A percentile compares a stretch with the other conserved stretches of the same genome.
Conservation (phyloP, 1,140 invertebrate genomes). For the Ceratina australensis region DNA sequence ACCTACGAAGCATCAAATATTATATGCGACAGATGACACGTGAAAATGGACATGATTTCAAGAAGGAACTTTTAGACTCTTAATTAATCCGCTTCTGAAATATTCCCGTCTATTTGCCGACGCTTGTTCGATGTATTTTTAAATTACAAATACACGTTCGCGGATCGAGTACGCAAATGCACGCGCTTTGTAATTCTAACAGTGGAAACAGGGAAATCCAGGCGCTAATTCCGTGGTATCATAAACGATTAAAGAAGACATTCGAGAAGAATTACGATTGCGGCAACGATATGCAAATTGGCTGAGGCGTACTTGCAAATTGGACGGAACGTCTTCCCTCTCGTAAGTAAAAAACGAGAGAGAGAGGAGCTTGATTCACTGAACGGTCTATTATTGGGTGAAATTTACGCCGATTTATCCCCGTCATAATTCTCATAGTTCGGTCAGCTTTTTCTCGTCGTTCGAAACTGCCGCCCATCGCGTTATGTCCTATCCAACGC, state of each 20-base stretch:
- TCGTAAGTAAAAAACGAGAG: conserved; percentile 21
- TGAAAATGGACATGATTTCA: not conserved
- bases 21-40: not conserved
- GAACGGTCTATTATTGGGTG: not conserved
- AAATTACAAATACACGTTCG: too few species aligned
- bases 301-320: not conserved
- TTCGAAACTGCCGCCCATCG: conserved; percentile 3
- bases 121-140: too few species aligned
- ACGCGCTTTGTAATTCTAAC: not conserved
- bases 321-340: conserved; percentile 17
- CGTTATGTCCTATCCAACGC: too few species aligned
- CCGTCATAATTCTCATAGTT: conserved; percentile 11
- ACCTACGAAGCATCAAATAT: not conserved
- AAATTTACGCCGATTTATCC: conserved; percentile 22
- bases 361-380: conserved; percentile 2
- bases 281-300: conserved; percentile 16
- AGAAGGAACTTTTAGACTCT: not conserved
- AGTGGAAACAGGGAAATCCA: too few species aligned
- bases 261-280: not conserved
- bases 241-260: conserved; percentile 26
- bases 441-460: conserved; percentile 14
- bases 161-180: too few species aligned
- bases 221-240: too few species aligned
- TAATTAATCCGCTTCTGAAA: too few species aligned
- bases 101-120: too few species aligned